Conservation (phyloP, 2,888 invertebrate species). For the Andrena chrysosceles region DNA sequence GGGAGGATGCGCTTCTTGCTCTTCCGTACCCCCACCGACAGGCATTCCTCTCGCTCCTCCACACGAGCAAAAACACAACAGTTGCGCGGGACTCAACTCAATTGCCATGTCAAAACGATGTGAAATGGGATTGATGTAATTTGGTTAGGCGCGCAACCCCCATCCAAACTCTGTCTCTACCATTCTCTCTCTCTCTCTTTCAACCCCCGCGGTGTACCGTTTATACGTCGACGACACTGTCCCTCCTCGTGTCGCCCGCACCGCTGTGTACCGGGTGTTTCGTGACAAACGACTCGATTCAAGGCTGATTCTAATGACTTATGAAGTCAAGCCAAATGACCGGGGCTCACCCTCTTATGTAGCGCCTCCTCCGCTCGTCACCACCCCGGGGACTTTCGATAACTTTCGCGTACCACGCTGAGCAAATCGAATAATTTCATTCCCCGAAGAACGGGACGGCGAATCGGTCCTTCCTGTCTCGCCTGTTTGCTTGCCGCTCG, state of each 20-base stretch:
- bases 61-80: conserved; percentile 79
- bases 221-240: conserved; percentile 59
- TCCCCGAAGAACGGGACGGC: conserved; percentile 37
- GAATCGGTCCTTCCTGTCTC: conserved; percentile 57
- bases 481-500: conserved; percentile 53
- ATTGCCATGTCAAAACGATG: conserved; percentile 84
- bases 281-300: conserved; percentile 76
- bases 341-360: conserved; percentile 64
- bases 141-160: conserved; percentile 77
- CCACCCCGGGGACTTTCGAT: conserved; percentile 61
- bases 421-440: conserved; percentile 80
- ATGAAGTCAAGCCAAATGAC: conserved; percentile 85
- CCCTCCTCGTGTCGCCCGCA: conserved; percentile 28
- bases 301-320: conserved; percentile 84
- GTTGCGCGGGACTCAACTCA: conserved; percentile 83
- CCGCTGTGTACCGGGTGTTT: conserved; percentile 74
- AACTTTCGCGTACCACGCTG: conserved; percentile 72
- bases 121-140: conserved; percentile 85
- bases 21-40: neutral
- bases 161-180: conserved; percentile 21
- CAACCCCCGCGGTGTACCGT: conserved; percentile 32
- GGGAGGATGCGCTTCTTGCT: conserved; percentile 27
- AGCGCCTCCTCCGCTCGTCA: conserved; percentile 15
- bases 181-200: neutral
- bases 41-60: conserved; percentile 46